These are phyloP conservation scores for Cyclophora albipunctata DNA, from an alignment of 2,888 invertebrate species.

Conservation along the genomic window DNA sequence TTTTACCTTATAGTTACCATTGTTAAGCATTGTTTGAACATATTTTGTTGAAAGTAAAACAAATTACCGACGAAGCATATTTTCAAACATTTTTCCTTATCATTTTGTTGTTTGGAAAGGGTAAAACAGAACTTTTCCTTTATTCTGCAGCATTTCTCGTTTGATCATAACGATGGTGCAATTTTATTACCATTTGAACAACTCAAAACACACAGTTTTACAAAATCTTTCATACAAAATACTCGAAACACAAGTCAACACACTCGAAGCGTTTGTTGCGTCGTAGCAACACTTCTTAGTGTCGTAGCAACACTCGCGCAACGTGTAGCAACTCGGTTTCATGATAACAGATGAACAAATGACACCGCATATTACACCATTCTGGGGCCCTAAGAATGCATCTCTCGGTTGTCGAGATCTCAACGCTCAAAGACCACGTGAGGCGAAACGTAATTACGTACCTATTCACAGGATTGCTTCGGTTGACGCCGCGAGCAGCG, in stretches of 20 bases:
- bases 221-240: neutral
- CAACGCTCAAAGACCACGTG: neutral
- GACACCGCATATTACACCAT: slow-evolving; percentile 2
- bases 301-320: neutral
- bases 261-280: neutral
- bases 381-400: slow-evolving; percentile 7
- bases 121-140: neutral
- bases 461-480: too few species aligned
- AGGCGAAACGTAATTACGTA: slow-evolving; percentile 11
- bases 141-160: neutral
- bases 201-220: neutral
- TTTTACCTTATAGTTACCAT: too few species aligned
- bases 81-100: too few species aligned
- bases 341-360: neutral
- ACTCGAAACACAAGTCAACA: neutral
- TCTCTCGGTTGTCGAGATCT: neutral
- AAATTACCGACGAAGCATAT: too few species aligned
- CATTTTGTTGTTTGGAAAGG: too few species aligned
- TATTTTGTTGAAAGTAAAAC: too few species aligned
- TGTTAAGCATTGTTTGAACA: too few species aligned
- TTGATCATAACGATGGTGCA: neutral
- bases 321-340: neutral
- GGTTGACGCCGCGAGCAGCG: too few species aligned
- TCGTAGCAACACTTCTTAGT: neutral
- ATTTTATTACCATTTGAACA: neutral